These are phyloP conservation scores for Ficedula albicollis DNA, from an alignment of 2,797 vertebrate species.

Conservation along the genomic window DNA sequence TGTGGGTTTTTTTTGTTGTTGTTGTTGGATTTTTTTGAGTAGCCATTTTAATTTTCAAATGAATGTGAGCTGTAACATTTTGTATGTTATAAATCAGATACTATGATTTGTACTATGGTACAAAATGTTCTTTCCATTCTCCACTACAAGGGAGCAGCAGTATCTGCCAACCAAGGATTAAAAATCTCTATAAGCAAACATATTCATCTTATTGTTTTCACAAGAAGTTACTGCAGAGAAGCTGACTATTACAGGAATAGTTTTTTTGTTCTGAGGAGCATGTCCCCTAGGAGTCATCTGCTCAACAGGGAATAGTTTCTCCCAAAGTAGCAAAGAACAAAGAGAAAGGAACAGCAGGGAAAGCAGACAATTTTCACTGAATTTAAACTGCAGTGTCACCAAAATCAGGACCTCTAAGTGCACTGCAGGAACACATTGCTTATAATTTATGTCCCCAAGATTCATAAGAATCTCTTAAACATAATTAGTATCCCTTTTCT, in stretches of 20 bases:
- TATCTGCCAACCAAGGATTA: conserved; percentile 20
- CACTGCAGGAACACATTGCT: background rate
- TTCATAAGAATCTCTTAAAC: background rate
- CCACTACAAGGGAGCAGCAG: background rate
- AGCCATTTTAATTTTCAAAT: background rate
- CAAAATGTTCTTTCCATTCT: background rate
- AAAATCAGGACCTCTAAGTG: background rate
- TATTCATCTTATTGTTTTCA: conserved; percentile 41
- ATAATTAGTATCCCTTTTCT: conserved; percentile 11
- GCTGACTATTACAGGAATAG: background rate
- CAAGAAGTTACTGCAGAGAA: background rate
- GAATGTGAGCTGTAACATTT: background rate
- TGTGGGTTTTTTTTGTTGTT: background rate
- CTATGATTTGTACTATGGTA: background rate
- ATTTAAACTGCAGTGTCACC: background rate
- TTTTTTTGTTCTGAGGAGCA: background rate
- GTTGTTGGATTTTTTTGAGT: background rate
- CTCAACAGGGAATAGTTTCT: background rate
- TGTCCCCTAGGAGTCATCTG: background rate
- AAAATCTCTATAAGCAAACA: conserved; percentile 20
- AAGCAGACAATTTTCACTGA: background rate
- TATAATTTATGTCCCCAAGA: background rate
- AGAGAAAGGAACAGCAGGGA: background rate
- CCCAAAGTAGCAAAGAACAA: background rate
- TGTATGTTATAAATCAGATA: background rate